Evolutionary conservation across 1,140 invertebrate species (phyloP), one percentile per base, ranked within the genome.

Genomic region (Trichonephila inaurata): DNA sequence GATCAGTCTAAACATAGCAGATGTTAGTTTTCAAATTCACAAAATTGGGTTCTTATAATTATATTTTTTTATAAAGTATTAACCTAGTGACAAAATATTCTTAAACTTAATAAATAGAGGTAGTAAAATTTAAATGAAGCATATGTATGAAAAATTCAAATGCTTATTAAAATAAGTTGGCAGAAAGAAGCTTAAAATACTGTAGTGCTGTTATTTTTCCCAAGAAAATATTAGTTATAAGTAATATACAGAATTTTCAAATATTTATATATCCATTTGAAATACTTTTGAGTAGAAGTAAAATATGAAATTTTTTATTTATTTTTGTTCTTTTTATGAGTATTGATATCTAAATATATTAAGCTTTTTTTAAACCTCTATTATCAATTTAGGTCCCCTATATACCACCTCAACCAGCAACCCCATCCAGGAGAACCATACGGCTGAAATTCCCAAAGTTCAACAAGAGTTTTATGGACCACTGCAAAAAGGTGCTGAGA

Each of bases 371-470:
- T 24, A 51, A 60, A 58, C 58, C 19, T 8, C 0, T 24, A 7
- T 51, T 58, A 51, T 58, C 21, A 72, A 2, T 40, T 2, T 58
- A 94, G 93, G 93, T 94, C 93, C 93, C 93, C 93, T 94, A 94
- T 94, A 94, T 94, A 94, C 93, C 86, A 94, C 93, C 90, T 94
- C 93, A 85, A 90, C 69, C 86, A 94, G 62, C 93, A 90, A 64
- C 88, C 93, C 72, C 81, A 90, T 94, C n/a, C 62, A 90, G 88
- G 93, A 89, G 88, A 94, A 94, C 93, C 93, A 90, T 89, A 90
- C 93, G 60, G 92, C 92, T 93, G 93, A 94, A 83, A 72, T 90
- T 21, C 86, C 93, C 16, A 90, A 94, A 61, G 88, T 69, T 19
- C 72, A 82, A 51, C 33, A 90, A 14, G 86, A 94, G 40, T 82